Conservation (phyloP, 64 coral and sea anemone genomes). For the Catalaphyllia jardinei region DNA sequence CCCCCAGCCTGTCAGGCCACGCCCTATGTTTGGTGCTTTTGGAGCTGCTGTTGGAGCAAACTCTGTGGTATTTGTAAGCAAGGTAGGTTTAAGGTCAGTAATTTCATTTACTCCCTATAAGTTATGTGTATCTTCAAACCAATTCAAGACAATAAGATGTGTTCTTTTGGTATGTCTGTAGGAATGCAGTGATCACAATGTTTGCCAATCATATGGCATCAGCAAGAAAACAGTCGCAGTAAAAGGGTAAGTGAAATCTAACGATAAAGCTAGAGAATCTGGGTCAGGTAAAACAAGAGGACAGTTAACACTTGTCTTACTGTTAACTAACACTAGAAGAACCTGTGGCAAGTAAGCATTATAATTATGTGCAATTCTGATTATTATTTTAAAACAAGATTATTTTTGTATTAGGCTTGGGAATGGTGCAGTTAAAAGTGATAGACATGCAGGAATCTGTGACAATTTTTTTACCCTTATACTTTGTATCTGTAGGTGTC, state of each 20-base stretch:
- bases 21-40: conserved; percentile 88
- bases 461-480: too few relatives aligned
- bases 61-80: conserved; percentile 73
- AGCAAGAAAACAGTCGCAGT: conserved; percentile 62
- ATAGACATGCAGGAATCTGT: too few relatives aligned
- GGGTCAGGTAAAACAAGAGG: too few relatives aligned
- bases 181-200: conserved; percentile 57
- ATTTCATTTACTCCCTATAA: too few relatives aligned
- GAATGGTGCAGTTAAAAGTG: too few relatives aligned
- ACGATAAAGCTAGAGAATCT: neutral
- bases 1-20: conserved; percentile 71
- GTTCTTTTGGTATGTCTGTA: neutral
- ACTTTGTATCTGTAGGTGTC: conserved; percentile 39
- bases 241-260: conserved; percentile 46
- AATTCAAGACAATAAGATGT: neutral
- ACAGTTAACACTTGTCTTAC: too few relatives aligned
- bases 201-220: conserved; percentile 66
- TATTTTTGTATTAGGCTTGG: too few relatives aligned
- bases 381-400: too few relatives aligned
- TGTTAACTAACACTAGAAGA: too few relatives aligned
- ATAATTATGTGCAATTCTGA: too few relatives aligned
- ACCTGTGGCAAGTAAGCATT: too few relatives aligned
- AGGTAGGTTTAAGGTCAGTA: conserved; percentile 26
- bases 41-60: conserved; percentile 73
- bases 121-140: too few relatives aligned